These are phyloP conservation scores for Sebastes nivosus DNA, from an alignment of 2,797 vertebrate genomes.

Conservation along the genomic window DNA sequence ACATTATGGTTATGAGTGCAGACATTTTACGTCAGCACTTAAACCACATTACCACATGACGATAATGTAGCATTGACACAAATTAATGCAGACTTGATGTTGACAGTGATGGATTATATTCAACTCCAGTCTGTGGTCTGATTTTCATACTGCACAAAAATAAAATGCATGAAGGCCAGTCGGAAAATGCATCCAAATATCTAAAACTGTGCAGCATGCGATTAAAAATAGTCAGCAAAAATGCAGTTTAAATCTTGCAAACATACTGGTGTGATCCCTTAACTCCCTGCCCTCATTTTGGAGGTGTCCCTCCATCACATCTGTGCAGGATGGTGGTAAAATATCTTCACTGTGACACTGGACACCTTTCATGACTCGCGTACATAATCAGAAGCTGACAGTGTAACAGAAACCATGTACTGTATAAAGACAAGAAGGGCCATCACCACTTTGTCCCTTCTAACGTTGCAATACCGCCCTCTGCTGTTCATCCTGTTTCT, in stretches of 20 bases:
- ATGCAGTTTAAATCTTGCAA: background rate
- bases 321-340: background rate
- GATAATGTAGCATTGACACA: background rate
- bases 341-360: constrained; percentile 8
- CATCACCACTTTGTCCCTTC: background rate
- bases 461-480: constrained; percentile 26
- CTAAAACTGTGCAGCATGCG: background rate
- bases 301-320: background rate
- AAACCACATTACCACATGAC: background rate
- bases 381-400: background rate
- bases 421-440: background rate
- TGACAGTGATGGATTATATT: constrained; percentile 8
- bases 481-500: constrained; percentile 2
- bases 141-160: background rate
- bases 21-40: background rate
- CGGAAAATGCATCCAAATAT: background rate
- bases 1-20: background rate
- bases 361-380: constrained; percentile 21
- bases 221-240: background rate
- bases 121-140: too few relatives aligned
- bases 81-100: background rate
- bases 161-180: background rate
- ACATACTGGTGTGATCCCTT: background rate
- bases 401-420: constrained; percentile 24
- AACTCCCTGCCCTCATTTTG: background rate